Evolutionary conservation across 1,140 invertebrate species (phyloP).

Genomic region (Calliphora vicina): DNA sequence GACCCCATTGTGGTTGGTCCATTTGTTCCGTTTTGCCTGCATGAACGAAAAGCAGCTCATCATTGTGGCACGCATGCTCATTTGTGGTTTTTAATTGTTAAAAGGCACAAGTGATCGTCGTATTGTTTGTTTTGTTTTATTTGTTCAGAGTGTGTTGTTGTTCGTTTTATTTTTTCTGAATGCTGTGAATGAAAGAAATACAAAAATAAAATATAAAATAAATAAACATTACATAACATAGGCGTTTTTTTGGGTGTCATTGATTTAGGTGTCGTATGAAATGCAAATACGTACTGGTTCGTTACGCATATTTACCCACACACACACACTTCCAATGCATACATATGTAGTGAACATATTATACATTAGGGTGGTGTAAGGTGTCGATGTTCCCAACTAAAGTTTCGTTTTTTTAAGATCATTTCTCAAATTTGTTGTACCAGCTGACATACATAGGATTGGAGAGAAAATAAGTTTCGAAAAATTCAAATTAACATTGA

Average conservation of each 20-base stretch:
- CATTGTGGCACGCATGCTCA: conserved; percentile 19
- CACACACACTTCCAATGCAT: no score
- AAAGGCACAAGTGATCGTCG: no score
- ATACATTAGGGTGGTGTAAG: no score
- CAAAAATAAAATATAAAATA: background rate
- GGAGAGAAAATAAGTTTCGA: no score
- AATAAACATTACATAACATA: no score
- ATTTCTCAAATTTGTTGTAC: no score
- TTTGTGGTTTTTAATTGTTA: conserved; percentile 16
- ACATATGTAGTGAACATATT: no score
- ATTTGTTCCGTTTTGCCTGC: background rate
- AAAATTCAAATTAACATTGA: no score
- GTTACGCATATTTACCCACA: background rate
- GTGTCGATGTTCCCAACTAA: no score
- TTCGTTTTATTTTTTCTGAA: background rate
- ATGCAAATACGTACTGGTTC: background rate
- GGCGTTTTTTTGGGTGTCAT: background rate
- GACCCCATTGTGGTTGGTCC: background rate
- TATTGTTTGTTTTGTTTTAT: background rate
- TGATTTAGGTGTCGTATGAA: background rate
- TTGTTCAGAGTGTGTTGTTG: background rate
- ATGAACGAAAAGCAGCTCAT: background rate
- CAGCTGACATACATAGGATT: no score
- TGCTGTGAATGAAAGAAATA: background rate
- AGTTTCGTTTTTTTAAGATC: no score